Evolutionary conservation across 2,888 invertebrate species (phyloP), one percentile per base, ranked within the genome.

Genomic region (Sericinus montela): DNA sequence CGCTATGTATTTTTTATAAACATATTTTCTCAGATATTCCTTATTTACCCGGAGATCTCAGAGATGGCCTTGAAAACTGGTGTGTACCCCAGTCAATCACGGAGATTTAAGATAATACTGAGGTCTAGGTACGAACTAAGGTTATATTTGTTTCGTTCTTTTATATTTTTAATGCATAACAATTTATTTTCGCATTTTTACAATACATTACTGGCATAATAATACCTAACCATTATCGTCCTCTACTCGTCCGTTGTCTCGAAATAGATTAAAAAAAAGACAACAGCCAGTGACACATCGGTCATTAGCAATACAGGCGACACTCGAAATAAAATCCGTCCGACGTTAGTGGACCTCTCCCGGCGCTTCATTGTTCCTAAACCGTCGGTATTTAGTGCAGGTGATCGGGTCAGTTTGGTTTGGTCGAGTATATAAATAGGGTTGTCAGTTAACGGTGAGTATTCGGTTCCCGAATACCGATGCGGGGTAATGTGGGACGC

Each of bases 401-500:
- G 71, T 73, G 69, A 63, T 57, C 59, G 52, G 73, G 50, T 69
- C 74, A 64, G 45, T 47, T 59, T 59, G 63, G 45, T 56, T 53
- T 75, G 75, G 80, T 64, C 52, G 53, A 44, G 55, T 58, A 51
- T 83, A 84, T 79, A 79, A 81, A 84, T 85, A 83, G 82, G 74
- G 70, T 64, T 76, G 82, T 83, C 83, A 79, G 75, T 81, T 82
- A 78, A 65, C 80, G 66, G 67, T 62, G 63, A 62, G 65, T 68
- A 69, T 74, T 75, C 64, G 74, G 80, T 78, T 80, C 80, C 80
- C 76, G 81, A 81, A 83, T 83, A 69, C 83, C 80, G 68, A 72
- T 75, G 75, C 72, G 68, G 63, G 67, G 70, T 68, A 76, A 80
- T 78, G 79, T 80, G 74, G 80, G 71, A 60, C 82, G 75, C n/a